Conservation (phyloP, 2,113 vertebrate genomes). For the Burhinus oedicnemus region DNA sequence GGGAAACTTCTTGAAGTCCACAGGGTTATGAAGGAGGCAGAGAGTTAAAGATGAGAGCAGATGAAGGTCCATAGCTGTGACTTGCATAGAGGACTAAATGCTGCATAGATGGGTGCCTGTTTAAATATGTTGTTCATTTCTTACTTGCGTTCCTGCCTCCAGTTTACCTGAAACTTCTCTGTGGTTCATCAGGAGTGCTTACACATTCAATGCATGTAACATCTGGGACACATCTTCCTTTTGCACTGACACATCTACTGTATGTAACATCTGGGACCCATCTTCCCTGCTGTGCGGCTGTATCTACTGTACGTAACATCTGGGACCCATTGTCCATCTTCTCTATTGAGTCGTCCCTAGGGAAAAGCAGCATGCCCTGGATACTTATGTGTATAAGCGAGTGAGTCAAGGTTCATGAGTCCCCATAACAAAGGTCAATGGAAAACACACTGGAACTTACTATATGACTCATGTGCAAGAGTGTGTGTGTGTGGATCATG, state of each 20-base stretch:
- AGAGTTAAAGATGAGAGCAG: not conserved
- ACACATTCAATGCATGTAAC: not conserved
- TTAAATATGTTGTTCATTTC: not conserved
- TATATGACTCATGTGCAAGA: not conserved
- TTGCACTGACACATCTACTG: not conserved
- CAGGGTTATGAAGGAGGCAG: not conserved
- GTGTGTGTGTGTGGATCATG: not conserved
- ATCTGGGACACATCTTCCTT: not conserved
- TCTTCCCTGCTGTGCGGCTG: not conserved
- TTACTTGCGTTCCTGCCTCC: not conserved
- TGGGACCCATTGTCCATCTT: not conserved
- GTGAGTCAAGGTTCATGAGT: not conserved
- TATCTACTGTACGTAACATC: not conserved
- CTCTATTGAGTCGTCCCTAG: not conserved
- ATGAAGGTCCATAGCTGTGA: not conserved
- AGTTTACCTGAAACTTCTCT: not conserved
- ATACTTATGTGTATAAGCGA: not conserved
- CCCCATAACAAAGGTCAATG: constrained; percentile 11
- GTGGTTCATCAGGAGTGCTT: not conserved
- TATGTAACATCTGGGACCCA: constrained; percentile 31
- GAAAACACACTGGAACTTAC: not conserved
- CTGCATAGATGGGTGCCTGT: not conserved
- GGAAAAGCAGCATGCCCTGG: not conserved
- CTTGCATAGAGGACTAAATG: not conserved
- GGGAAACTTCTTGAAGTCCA: not conserved